Evolutionary conservation across 2,888 invertebrate genomes (phyloP), one percentile per base, ranked within the genome.

Genomic region (Hirtodrosophila trivittata): DNA sequence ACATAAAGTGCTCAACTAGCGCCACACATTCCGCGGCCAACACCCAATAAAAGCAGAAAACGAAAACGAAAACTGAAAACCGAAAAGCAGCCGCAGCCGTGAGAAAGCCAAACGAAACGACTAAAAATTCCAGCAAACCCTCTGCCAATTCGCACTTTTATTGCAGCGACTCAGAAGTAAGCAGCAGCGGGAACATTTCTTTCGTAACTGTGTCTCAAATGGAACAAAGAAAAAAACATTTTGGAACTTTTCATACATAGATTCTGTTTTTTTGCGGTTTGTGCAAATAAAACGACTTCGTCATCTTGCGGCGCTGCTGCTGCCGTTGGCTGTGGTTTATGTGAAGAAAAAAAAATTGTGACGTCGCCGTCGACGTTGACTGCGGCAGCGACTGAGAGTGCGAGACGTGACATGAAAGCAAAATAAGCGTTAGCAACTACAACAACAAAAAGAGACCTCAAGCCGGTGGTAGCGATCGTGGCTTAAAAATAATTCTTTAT

Each of bases 281-380:
- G 72, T 72, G 73, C 77, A 66, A 80, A 82, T 83, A 73, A 80
- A 80, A 76, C 66, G 87, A 71, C 87, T 84, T 87, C 87, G 87
- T 88, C 87, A 88, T 87, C 86, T 81, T 78, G 64, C 56, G 71
- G 54, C 54, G 50, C 41, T 63, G 60, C 41, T 63, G 60, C 57
- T 33, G 49, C 49, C 49, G 51, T 51, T 28, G 37, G 26, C 49
- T 67, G 41, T 66, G 66, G 51, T 56, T 49, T 46, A 47, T 66
- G 33, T 50, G 49, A 60, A 60, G 43, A 66, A 66, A 52, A 57
- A 60, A 35, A 66, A 49, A 46, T n/a, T n/a, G 50, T 47, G 58
- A 41, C 52, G 58, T 47, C 46, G 55, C 45, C 37, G 55, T 25
- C 38, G 70, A 60, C 71, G 58, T 58, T 55, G 75, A 69, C 65